Evolutionary conservation across 2,888 invertebrate species (phyloP).

Genomic region (Xanthorhoe designata): DNA sequence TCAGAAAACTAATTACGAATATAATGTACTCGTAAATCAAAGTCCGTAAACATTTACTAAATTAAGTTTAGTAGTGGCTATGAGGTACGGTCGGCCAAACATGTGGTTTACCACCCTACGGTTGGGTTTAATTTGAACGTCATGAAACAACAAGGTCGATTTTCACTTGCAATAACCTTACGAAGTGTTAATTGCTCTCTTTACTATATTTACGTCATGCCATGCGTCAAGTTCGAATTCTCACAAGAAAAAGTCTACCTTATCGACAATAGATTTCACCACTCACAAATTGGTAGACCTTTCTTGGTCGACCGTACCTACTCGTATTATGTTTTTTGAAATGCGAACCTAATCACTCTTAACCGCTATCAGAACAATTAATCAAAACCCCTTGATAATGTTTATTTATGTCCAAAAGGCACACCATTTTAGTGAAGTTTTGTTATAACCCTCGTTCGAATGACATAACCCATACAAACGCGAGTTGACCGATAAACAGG

Average conservation of each 20-base stretch:
- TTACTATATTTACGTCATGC: too few species aligned
- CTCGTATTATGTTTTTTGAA: slow-evolving; percentile 1
- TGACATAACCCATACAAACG: slow-evolving; percentile 15
- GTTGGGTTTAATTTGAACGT: too few species aligned
- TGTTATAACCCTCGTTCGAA: slow-evolving; percentile 21
- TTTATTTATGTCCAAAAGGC: slow-evolving; percentile 27
- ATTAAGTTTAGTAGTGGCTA: neutral
- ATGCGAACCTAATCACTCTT: slow-evolving; percentile 4
- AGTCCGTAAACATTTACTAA: neutral
- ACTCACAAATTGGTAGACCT: too few species aligned
- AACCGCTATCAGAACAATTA: slow-evolving; percentile 13
- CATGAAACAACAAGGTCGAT: too few species aligned
- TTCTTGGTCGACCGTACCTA: too few species aligned
- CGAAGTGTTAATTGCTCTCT: too few species aligned
- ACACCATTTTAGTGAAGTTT: slow-evolving; percentile 19
- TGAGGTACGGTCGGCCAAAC: too few species aligned
- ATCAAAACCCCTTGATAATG: slow-evolving; percentile 21
- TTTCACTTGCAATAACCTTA: too few species aligned
- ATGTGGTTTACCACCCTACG: too few species aligned
- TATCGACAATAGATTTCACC: too few species aligned
- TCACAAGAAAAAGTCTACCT: too few species aligned
- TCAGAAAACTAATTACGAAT: neutral
- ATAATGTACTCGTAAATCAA: neutral
- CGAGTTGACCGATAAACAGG: slow-evolving; percentile 15
- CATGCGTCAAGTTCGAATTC: too few species aligned